Conservation (phyloP, 2,113 vertebrate genomes). For the Monarcha castaneiventris region DNA sequence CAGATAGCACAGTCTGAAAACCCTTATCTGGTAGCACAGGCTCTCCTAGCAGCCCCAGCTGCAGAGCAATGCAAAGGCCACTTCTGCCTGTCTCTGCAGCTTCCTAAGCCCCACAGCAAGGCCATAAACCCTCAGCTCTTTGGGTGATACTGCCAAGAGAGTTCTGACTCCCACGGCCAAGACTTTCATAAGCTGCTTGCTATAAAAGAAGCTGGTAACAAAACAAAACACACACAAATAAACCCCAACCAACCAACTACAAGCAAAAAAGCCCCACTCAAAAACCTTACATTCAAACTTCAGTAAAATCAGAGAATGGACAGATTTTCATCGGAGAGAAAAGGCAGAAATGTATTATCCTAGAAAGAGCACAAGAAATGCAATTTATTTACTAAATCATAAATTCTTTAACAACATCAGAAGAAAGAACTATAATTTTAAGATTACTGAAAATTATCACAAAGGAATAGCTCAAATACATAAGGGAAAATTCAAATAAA, state of each 20-base stretch:
- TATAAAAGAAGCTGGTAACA: not conserved
- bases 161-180: not conserved
- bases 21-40: not conserved
- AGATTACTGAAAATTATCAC: not conserved
- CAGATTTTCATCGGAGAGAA: not conserved
- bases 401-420: not conserved
- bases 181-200: not conserved
- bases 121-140: not conserved
- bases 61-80: not conserved
- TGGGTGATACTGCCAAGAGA: not conserved
- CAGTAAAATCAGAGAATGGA: not conserved
- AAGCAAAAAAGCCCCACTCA: not conserved
- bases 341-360: not conserved
- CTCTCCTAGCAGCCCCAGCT: not conserved
- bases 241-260: not conserved
- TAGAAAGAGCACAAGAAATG: not conserved
- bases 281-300: not conserved
- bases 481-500: not conserved
- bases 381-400: not conserved
- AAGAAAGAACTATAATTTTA: not conserved
- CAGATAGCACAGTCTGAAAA: not conserved
- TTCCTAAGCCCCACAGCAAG: accelerated
- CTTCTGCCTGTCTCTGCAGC: not conserved
- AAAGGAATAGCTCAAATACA: not conserved
- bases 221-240: not conserved